A percentile compares a stretch with the other conserved stretches of the same genome.
Evolutionary conservation across 2,113 vertebrate species (phyloP).

Genomic region (Festucalex cinctus): DNA sequence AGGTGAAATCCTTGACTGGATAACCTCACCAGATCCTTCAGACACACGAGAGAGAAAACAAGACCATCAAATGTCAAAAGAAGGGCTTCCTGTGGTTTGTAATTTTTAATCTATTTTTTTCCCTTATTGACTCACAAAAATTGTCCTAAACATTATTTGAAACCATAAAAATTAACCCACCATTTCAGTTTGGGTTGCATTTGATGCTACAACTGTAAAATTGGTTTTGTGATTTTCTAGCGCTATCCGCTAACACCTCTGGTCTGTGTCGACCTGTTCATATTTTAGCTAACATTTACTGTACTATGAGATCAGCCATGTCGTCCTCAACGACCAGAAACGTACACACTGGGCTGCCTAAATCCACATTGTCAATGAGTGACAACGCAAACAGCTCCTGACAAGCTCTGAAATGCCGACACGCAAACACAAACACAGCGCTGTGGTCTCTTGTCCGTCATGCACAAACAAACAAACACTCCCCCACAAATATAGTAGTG

Average conservation of each 20-base stretch:
- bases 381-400: constrained; percentile 53
- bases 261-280: too few species aligned
- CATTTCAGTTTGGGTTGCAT: not conserved
- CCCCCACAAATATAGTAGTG: constrained; percentile 30
- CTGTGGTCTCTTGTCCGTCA: constrained; percentile 22
- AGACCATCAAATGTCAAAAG: constrained; percentile 16
- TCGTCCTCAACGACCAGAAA: constrained; percentile 6
- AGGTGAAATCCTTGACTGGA: constrained; percentile 59
- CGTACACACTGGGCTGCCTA: constrained; percentile 21
- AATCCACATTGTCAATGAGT: constrained; percentile 34
- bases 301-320: not conserved
- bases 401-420: constrained; percentile 46
- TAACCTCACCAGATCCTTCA: constrained; percentile 53
- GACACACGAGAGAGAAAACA: constrained; percentile 22
- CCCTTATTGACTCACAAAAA: not conserved
- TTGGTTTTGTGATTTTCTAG: too few species aligned
- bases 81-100: not conserved
- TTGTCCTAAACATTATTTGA: constrained; percentile 32
- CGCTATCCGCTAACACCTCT: too few species aligned
- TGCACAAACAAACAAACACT: constrained; percentile 13
- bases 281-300: not conserved
- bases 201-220: too few species aligned
- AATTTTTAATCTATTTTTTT: too few species aligned
- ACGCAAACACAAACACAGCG: constrained; percentile 27
- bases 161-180: not conserved